These are phyloP conservation scores for Ambastaia sidthimunki DNA, from an alignment of 2,797 vertebrate species.

Conservation along the genomic window DNA sequence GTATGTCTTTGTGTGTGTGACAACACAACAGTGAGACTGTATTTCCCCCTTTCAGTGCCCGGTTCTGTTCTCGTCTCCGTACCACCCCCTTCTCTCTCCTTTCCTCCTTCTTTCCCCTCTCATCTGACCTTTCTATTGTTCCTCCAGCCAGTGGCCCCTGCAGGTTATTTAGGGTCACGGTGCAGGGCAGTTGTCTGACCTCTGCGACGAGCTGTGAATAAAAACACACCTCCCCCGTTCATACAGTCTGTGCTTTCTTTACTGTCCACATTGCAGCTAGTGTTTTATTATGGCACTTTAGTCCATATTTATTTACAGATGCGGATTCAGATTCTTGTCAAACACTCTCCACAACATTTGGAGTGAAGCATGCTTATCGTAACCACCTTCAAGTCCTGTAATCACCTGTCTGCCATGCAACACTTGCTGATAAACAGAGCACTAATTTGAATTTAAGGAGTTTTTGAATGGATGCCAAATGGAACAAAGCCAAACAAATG, in stretches of 20 bases:
- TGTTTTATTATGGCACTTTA: background rate
- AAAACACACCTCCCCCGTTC: constrained; percentile 16
- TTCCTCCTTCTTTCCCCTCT: constrained; percentile 44
- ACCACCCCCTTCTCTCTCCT: background rate
- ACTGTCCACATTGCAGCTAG: constrained; percentile 12
- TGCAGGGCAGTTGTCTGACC: constrained; percentile 55
- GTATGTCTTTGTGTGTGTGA: background rate
- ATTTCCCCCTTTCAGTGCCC: constrained; percentile 19
- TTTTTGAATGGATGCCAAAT: constrained; percentile 3
- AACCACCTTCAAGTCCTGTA: background rate
- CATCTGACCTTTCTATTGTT: constrained; percentile 61
- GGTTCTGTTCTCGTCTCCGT: constrained; percentile 1
- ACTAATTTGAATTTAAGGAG: background rate
- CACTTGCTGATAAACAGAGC: constrained; percentile 5
- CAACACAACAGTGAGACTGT: background rate
- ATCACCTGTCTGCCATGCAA: constrained; percentile 17
- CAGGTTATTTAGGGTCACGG: constrained; percentile 60
- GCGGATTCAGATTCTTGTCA: background rate
- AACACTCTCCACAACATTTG: background rate
- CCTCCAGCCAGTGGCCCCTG: constrained; percentile 44
- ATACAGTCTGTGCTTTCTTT: constrained; percentile 4
- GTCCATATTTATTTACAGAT: constrained; percentile 35
- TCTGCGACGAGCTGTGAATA: constrained; percentile 38
- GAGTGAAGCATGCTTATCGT: background rate
- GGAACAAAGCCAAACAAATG: background rate